Evolutionary conservation across 2,888 invertebrate species (phyloP).

Genomic region (Craniophora ligustri): DNA sequence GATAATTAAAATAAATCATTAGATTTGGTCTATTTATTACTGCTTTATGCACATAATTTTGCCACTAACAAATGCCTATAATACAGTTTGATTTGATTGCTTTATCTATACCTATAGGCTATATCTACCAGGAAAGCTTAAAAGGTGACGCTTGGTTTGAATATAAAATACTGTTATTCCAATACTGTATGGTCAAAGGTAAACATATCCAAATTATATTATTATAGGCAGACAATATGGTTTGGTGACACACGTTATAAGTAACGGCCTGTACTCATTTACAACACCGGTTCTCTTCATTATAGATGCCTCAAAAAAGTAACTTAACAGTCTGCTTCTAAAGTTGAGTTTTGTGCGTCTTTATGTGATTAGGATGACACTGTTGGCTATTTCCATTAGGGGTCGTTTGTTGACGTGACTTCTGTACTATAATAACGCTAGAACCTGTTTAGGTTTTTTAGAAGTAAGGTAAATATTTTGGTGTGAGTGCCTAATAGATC

Average conservation of each 20-base stretch:
- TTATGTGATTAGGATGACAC: constrained; percentile 59
- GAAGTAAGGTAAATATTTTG: constrained; percentile 32
- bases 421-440: constrained; percentile 61
- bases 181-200: constrained; percentile 63
- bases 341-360: constrained; percentile 55
- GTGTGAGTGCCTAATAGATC: constrained; percentile 25
- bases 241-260: constrained; percentile 76
- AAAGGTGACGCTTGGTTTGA: background rate
- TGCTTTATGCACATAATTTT: too few species aligned
- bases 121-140: background rate
- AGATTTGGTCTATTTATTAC: constrained; percentile 4
- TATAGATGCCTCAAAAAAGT: constrained; percentile 41
- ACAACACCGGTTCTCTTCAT: constrained; percentile 57
- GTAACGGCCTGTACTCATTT: constrained; percentile 82
- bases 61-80: too few species aligned
- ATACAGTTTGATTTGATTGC: background rate
- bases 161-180: constrained; percentile 41
- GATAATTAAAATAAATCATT: constrained; percentile 13
- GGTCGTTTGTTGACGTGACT: constrained; percentile 79
- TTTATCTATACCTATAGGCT: constrained; percentile 1
- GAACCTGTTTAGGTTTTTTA: constrained; percentile 66
- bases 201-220: constrained; percentile 63
- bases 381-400: constrained; percentile 66
- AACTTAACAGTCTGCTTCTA: constrained; percentile 47
- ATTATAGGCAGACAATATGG: constrained; percentile 67